Percentiles rank a stretch among this genome's conserved stretches.
Conservation (phyloP, 2,888 invertebrate species). For the Phyllotreta cruciferae region DNA sequence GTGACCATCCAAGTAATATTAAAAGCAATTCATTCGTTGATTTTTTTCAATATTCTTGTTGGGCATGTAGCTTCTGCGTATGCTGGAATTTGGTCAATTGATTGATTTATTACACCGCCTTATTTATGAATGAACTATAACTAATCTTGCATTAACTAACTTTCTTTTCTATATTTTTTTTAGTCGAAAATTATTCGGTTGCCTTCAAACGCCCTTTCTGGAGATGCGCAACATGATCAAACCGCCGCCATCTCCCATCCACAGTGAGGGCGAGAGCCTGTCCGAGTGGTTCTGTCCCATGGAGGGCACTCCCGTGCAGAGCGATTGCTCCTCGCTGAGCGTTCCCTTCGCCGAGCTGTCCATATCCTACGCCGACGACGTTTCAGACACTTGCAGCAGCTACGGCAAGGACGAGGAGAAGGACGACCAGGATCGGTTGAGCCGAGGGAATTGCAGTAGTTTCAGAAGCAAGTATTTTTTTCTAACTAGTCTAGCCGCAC, state of each 20-base stretch:
- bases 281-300: constrained; percentile 59
- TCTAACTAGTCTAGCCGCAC: too few relatives aligned
- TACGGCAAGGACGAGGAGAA: constrained; percentile 40
- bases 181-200: constrained; percentile 66
- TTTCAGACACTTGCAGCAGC: constrained; percentile 54
- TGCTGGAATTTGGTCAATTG: too few relatives aligned
- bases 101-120: too few relatives aligned
- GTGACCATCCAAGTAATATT: too few relatives aligned
- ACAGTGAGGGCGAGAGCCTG: constrained; percentile 48
- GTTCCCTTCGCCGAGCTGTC: constrained; percentile 58
- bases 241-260: constrained; percentile 52
- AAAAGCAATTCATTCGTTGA: too few relatives aligned
- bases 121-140: too few relatives aligned
- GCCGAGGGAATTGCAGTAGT: constrained; percentile 52
- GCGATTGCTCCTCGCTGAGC: constrained; percentile 59
- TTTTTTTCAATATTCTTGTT: too few relatives aligned
- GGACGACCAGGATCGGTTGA: constrained; percentile 43
- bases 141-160: too few relatives aligned
- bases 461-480: constrained; percentile 49
- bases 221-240: constrained; percentile 66
- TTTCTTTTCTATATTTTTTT: constrained; percentile 38
- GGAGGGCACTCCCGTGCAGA: constrained; percentile 46
- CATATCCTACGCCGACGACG: constrained; percentile 59
- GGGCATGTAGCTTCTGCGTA: too few relatives aligned
- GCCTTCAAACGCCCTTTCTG: constrained; percentile 66